Conservation (phyloP, 2,113 vertebrate species). For the Morphnarchus princeps region DNA sequence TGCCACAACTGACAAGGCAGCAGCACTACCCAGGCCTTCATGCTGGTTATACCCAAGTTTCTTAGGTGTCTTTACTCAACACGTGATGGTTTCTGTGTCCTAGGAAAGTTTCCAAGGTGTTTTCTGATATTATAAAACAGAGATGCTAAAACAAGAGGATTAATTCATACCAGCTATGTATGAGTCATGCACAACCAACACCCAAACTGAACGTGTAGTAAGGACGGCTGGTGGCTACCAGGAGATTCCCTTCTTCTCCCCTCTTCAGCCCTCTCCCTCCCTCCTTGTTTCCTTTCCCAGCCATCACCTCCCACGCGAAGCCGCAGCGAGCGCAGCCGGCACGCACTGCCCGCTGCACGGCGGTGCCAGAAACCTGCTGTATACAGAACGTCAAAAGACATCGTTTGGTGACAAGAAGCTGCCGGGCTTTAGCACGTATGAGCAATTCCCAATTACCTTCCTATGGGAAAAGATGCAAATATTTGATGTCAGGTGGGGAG, state of each 20-base stretch:
- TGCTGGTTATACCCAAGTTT: neutral
- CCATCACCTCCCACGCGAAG: fast-evolving
- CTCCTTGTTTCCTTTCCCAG: neutral
- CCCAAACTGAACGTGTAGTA: neutral
- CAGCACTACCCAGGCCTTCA: neutral
- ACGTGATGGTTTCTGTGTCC: neutral
- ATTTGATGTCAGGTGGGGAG: neutral
- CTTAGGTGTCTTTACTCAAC: neutral
- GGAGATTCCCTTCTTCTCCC: neutral
- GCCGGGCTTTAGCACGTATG: fast-evolving
- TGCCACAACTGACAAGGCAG: neutral
- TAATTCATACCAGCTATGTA: neutral
- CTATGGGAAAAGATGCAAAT: neutral
- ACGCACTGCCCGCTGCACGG: neutral
- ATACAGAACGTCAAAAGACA: neutral
- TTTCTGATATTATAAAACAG: neutral
- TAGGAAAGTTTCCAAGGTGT: neutral
- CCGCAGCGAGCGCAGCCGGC: neutral
- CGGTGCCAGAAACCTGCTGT: neutral
- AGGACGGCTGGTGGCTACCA: neutral
- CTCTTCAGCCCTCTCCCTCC: neutral
- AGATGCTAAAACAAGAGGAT: neutral
- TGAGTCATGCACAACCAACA: neutral
- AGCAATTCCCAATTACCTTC: neutral
- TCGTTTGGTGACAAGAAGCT: neutral